Percentiles rank a stretch among this genome's conserved stretches.
These are phyloP conservation scores for Amphipoea oculea DNA, from an alignment of 2,888 invertebrate species.

Conservation along the genomic window DNA sequence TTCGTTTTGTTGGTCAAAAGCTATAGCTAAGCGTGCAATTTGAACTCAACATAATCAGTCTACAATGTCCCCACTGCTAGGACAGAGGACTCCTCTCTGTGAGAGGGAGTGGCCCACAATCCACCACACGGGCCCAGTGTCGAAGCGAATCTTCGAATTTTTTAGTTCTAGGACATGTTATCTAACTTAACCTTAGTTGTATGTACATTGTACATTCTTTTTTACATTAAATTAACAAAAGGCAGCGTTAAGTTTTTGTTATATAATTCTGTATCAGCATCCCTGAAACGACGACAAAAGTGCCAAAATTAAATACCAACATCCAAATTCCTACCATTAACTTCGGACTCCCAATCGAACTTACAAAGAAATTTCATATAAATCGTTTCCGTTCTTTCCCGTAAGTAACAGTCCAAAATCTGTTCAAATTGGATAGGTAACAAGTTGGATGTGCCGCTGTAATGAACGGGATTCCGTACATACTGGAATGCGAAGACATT, in stretches of 20 bases:
- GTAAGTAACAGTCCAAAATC: constrained; percentile 76
- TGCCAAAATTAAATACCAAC: constrained; percentile 19
- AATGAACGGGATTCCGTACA: constrained; percentile 86
- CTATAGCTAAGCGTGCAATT: not conserved
- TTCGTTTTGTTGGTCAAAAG: not conserved
- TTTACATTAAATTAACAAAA: not conserved
- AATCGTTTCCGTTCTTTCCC: constrained; percentile 66
- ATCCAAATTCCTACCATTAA: constrained; percentile 47
- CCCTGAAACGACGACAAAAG: not conserved
- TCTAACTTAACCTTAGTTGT: not conserved
- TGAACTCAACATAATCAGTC: too few relatives aligned
- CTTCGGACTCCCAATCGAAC: constrained; percentile 53
- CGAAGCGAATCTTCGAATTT: not conserved
- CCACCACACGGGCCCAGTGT: not conserved
- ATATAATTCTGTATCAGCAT: not conserved
- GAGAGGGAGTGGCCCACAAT: not conserved
- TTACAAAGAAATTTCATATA: constrained; percentile 80
- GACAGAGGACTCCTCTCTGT: not conserved
- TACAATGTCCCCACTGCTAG: too few relatives aligned
- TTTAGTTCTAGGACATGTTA: not conserved
- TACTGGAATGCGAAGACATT: constrained; percentile 82
- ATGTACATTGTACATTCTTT: not conserved
- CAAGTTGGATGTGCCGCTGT: constrained; percentile 83
- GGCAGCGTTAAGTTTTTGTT: not conserved
- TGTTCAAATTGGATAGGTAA: constrained; percentile 83